Conservation (phyloP, 2,797 vertebrate genomes). For the Gobio occitaniae region DNA sequence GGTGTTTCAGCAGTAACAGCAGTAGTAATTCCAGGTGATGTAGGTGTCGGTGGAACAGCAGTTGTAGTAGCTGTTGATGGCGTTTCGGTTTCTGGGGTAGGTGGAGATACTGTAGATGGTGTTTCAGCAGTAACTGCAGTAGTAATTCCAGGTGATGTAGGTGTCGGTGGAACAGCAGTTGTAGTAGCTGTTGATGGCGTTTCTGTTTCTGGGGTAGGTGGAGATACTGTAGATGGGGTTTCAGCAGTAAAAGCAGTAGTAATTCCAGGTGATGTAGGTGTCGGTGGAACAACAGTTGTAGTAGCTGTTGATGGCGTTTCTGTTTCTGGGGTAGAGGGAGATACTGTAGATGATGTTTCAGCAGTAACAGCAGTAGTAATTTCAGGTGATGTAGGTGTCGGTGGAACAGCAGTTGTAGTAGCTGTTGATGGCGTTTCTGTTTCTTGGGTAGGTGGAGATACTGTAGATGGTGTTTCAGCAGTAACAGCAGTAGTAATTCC, state of each 20-base stretch:
- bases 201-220: neutral
- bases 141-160: neutral
- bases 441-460: neutral
- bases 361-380: neutral
- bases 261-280: neutral
- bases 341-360: neutral
- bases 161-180: neutral
- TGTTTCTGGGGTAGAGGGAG: neutral
- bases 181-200: neutral
- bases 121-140: neutral
- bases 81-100: neutral
- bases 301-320: neutral
- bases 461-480: neutral
- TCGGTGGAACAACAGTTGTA: too few relatives aligned
- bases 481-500: neutral
- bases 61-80: too few relatives aligned
- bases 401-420: neutral
- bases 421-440: neutral
- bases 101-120: neutral
- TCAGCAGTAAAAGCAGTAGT: neutral
- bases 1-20: too few relatives aligned
- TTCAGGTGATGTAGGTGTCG: too few relatives aligned
- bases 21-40: too few relatives aligned
- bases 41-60: too few relatives aligned
- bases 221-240: slow-evolving; percentile 21